Conservation (phyloP, 2,797 vertebrate species). For the Antennarius maculatus region DNA sequence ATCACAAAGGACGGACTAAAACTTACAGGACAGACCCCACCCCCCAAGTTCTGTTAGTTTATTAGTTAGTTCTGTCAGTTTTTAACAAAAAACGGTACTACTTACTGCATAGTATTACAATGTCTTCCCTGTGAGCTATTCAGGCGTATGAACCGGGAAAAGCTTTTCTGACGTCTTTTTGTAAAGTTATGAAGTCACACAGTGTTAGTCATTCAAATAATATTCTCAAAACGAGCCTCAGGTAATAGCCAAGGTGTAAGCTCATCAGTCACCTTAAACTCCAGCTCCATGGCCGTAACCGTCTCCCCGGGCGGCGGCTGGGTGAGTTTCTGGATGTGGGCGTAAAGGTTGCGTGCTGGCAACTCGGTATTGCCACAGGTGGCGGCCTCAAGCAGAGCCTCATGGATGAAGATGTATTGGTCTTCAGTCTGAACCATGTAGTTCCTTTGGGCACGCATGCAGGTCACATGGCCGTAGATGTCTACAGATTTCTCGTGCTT, state of each 20-base stretch:
- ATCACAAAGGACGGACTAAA: background rate
- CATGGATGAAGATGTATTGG: conserved; percentile 97
- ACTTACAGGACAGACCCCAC: background rate
- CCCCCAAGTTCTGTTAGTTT: background rate
- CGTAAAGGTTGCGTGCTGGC: conserved; percentile 91
- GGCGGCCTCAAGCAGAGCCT: conserved; percentile 93
- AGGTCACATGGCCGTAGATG: conserved; percentile 95
- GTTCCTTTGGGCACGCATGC: conserved; percentile 95
- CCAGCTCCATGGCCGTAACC: conserved; percentile 93
- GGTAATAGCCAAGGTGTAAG: background rate
- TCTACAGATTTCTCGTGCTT: conserved; percentile 96
- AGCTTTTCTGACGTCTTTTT: conserved; percentile 10
- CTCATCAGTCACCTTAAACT: conserved; percentile 88
- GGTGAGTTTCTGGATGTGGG: conserved; percentile 96
- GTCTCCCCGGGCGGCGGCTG: conserved; percentile 92
- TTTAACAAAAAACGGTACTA: background rate
- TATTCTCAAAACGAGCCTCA: background rate
- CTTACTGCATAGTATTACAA: conserved; percentile 1
- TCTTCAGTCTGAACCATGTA: conserved; percentile 99
- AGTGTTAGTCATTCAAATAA: too few relatives aligned
- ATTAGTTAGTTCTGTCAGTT: background rate
- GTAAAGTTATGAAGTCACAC: background rate
- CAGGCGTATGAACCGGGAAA: background rate
- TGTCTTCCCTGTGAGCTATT: conserved; percentile 11
- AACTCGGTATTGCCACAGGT: conserved; percentile 93